Evolutionary conservation across 2,113 vertebrate species (phyloP).

Genomic region (Scalopus aquaticus): DNA sequence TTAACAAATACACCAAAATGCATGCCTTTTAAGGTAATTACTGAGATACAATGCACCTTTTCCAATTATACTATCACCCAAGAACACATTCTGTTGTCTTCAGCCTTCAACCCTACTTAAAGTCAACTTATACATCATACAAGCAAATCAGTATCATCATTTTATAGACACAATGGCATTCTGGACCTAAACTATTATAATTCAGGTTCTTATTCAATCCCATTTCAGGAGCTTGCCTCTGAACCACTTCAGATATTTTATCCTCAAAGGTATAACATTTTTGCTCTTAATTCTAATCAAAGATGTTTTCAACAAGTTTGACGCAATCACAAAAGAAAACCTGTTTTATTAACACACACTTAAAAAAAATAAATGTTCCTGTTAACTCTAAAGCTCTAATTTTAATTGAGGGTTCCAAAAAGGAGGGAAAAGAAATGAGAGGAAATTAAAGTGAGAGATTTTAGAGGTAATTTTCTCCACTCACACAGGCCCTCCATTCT

Average conservation of each 20-base stretch:
- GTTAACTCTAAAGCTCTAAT: background rate
- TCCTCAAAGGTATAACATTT: background rate
- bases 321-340: background rate
- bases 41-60: background rate
- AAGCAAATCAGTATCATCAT: background rate
- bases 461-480: background rate
- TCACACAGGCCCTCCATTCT: background rate
- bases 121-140: background rate
- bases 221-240: background rate
- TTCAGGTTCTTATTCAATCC: background rate
- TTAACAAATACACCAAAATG: background rate
- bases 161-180: background rate
- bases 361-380: background rate
- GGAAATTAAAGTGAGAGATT: background rate
- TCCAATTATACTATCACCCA: background rate
- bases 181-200: background rate
- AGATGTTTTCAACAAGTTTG: conserved; percentile 26
- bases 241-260: background rate
- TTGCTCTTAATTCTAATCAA: conserved; percentile 17
- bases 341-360: background rate
- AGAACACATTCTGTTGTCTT: background rate
- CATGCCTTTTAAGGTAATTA: background rate
- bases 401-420: background rate
- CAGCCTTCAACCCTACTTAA: background rate
- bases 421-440: background rate